phyloP scores from a whole-genome alignment of 2,888 invertebrate genomes.

The Phania funesta region DNA sequence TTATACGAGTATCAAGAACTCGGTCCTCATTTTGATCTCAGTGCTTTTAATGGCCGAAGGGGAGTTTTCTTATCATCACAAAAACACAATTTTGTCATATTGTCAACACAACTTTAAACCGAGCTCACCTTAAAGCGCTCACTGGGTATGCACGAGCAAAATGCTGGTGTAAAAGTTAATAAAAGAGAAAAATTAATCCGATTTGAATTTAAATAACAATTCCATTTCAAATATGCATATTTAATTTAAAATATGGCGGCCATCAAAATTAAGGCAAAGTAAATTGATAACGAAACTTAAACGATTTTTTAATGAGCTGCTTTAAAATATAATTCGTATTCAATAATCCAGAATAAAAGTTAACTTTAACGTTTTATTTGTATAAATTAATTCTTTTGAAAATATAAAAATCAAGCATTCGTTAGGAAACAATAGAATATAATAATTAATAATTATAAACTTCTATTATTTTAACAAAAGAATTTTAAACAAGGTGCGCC shows the following conservation, averaged over 20 bases:
- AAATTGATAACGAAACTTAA: conserved; percentile 6
- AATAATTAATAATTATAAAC: background rate
- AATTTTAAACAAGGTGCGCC: too few species aligned
- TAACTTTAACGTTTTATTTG: too few species aligned
- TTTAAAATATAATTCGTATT: conserved; percentile 42
- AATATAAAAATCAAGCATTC: background rate
- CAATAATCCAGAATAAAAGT: too few species aligned
- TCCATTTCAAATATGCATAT: conserved; percentile 20
- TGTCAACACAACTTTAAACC: too few species aligned
- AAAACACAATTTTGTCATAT: too few species aligned
- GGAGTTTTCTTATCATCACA: too few species aligned
- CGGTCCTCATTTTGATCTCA: too few species aligned
- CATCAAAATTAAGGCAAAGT: background rate
- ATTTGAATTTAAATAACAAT: conserved; percentile 45
- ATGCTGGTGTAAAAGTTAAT: too few species aligned
- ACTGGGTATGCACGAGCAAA: background rate
- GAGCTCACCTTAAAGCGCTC: background rate
- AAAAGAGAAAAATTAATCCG: background rate
- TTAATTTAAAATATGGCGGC: conserved; percentile 53
- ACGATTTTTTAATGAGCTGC: conserved; percentile 30
- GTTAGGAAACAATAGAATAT: background rate
- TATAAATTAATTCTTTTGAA: background rate
- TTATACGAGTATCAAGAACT: too few species aligned
- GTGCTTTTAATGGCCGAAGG: too few species aligned
- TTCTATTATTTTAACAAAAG: too few species aligned